phyloP scores from a whole-genome alignment of 2,797 vertebrate genomes.

The Coluber constrictor region DNA sequence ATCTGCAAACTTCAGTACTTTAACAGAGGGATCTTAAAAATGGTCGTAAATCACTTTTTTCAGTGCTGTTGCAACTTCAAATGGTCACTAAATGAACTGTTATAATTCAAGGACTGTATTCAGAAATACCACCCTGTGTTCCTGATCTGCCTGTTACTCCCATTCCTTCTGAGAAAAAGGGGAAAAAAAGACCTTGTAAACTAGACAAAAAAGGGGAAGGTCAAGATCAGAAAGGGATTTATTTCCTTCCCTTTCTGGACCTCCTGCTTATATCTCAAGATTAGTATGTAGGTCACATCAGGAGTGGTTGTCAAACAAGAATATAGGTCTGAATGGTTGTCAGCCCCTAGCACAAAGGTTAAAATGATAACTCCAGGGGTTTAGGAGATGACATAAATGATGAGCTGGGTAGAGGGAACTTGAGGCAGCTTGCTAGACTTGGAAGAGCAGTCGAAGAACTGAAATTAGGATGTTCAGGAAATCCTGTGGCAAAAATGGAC shows the following conservation, averaged over 20 bases:
- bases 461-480: neutral
- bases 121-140: neutral
- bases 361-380: neutral
- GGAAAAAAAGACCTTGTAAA: neutral
- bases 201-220: neutral
- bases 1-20: no score
- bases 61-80: no score
- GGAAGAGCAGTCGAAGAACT: neutral
- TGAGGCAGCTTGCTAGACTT: neutral
- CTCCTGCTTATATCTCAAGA: neutral
- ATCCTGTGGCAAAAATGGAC: neutral
- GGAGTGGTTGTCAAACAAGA: neutral
- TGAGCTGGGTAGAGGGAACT: neutral
- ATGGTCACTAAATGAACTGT: no score
- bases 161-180: neutral
- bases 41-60: no score
- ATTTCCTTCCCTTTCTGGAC: neutral
- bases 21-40: no score
- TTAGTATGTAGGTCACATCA: neutral
- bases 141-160: neutral
- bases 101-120: neutral
- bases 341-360: neutral
- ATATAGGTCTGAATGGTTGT: neutral
- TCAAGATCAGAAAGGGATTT: neutral
- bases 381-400: neutral